These are phyloP conservation scores for Benitochromis conjunctus DNA, from an alignment of 2,113 vertebrate species.

Conservation along the genomic window DNA sequence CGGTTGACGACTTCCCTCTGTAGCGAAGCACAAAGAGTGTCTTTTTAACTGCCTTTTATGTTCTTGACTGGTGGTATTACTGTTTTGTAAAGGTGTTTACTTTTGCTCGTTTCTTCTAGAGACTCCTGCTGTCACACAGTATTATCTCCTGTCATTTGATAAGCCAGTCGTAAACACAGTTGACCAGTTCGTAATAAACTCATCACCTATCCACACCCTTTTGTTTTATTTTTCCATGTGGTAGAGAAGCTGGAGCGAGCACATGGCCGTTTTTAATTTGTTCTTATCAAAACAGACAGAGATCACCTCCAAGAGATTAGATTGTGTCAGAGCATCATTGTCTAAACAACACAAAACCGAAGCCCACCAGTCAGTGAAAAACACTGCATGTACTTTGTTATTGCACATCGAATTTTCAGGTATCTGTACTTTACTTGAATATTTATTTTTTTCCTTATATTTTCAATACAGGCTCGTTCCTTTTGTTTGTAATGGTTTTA, in stretches of 20 bases:
- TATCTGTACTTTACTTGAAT: not conserved
- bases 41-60: not conserved
- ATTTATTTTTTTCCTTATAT: not conserved
- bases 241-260: not conserved
- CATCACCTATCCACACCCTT: not conserved
- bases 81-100: not conserved
- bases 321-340: not conserved
- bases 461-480: fast-evolving
- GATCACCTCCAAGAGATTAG: not conserved
- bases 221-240: not conserved
- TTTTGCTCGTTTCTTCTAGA: not conserved
- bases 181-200: not conserved
- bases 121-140: not conserved
- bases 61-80: not conserved
- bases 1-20: fast-evolving
- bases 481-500: not conserved
- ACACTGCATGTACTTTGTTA: not conserved
- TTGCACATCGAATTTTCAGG: fast-evolving
- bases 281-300: not conserved
- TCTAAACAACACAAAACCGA: not conserved
- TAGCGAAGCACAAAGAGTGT: not conserved
- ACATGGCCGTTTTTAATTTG: not conserved
- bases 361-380: not conserved
- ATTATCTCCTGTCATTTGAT: not conserved
- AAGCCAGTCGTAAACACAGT: not conserved